Percentiles rank a stretch among this genome's conserved stretches.
Evolutionary conservation across 2,888 invertebrate genomes (phyloP).

Genomic region (Hirudinaria manillensis): DNA sequence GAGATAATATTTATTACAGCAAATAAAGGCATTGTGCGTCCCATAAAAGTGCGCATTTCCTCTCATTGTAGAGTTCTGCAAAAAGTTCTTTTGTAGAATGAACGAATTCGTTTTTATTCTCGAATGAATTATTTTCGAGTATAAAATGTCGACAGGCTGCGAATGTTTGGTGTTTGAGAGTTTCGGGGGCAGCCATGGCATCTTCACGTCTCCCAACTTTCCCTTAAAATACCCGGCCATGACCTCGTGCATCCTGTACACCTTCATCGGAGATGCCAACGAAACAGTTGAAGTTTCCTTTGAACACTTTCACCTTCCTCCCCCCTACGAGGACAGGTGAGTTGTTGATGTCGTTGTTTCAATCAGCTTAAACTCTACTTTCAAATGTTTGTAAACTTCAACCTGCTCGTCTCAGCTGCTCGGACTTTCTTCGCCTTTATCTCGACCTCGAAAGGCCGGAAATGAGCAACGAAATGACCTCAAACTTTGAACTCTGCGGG

Average conservation of each 20-base stretch:
- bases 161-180: conserved; percentile 24
- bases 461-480: conserved; percentile 46
- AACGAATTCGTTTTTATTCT: no score
- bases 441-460: conserved; percentile 49
- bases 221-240: conserved; percentile 14
- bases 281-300: conserved; percentile 22
- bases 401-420: conserved; percentile 44
- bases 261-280: conserved; percentile 25
- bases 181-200: conserved; percentile 14
- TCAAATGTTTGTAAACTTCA: background rate
- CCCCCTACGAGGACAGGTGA: background rate
- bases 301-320: conserved; percentile 18
- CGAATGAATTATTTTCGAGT: no score
- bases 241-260: conserved; percentile 26
- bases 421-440: conserved; percentile 48
- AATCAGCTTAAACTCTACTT: background rate
- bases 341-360: background rate
- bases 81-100: no score
- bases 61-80: no score
- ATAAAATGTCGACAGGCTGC: background rate
- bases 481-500: conserved; percentile 48
- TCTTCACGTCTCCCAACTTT: conserved; percentile 23
- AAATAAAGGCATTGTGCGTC: no score
- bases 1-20: no score
- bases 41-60: no score